Evolutionary conservation across 2,888 invertebrate species (phyloP), one percentile per base, ranked within the genome.

Genomic region (Plagiodera versicolora): DNA sequence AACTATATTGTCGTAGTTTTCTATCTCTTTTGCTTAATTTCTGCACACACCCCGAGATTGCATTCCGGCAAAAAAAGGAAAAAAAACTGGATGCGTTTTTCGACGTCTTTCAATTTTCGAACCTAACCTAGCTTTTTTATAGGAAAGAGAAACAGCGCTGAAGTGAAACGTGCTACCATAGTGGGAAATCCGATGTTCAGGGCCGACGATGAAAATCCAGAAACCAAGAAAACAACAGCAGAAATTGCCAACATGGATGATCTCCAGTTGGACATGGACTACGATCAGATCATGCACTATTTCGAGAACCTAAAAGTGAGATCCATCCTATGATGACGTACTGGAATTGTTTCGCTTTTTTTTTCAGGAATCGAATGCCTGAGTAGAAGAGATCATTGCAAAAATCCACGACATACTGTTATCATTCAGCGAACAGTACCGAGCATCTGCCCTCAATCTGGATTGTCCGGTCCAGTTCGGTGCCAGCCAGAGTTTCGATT

Each of bases 221-320:
- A 57, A n/a, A 57, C 61, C 17, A 69, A 64, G 39, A 64, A 55
- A 54, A 53, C 64, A 18, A 52, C 67, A 46, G 86, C 83, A 45
- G 89, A 89, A 72, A 81, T 87, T 69, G 85, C 89, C 63, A 89
- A 87, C 52, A 83, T 93, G 71, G 92, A 93, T 80, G 92, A 93
- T 80, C 85, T 94, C 67, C 86, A 86, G 73, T 80, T 86, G 63
- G 92, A 92, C 77, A 94, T 97, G 94, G 94, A 96, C 83, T 97
- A 97, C 83, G 95, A 96, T 80, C 95, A 96, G 85, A 92, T 98
- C 81, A 94, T 96, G 93, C 92, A 95, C 80, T 96, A 97, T 83
- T 97, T 98, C 85, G 95, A 96, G 85, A 96, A 95, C 86, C 86
- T 98, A 78, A 97, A 97, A 87, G 95, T 95, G 85, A 85, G 82